These are phyloP conservation scores for Holocentrus rufus DNA, from an alignment of 2,797 vertebrate species.

Conservation along the genomic window DNA sequence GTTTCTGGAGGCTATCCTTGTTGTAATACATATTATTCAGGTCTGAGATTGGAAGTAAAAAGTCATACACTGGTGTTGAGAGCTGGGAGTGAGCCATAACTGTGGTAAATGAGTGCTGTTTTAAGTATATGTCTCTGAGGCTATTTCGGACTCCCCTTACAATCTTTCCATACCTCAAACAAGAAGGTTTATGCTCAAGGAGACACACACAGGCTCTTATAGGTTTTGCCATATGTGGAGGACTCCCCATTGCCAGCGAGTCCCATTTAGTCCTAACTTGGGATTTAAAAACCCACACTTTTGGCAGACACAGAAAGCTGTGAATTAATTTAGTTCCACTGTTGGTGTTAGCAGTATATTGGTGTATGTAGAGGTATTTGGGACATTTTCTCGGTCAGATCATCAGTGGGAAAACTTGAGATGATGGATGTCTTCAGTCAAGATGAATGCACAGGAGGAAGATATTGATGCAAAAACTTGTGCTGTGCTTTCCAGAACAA, in stretches of 20 bases:
- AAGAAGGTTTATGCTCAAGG: constrained; percentile 55
- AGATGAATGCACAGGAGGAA: not conserved
- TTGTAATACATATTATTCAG: constrained; percentile 35
- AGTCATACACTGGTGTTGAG: constrained; percentile 48
- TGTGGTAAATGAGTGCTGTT: constrained; percentile 69
- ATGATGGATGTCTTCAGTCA: not conserved
- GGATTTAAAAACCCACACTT: constrained; percentile 7
- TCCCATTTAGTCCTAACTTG: constrained; percentile 51
- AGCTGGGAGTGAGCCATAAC: constrained; percentile 63
- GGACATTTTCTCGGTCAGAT: not conserved
- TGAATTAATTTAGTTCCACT: constrained; percentile 34
- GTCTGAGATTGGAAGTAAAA: constrained; percentile 36
- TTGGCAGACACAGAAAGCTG: constrained; percentile 2
- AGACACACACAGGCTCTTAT: constrained; percentile 51
- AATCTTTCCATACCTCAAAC: constrained; percentile 73
- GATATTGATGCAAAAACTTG: not conserved
- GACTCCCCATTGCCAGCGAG: constrained; percentile 50
- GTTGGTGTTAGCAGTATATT: not conserved
- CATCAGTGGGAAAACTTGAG: not conserved
- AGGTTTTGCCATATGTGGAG: constrained; percentile 63
- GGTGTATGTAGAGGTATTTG: not conserved
- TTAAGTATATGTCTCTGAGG: constrained; percentile 59
- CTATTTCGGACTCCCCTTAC: constrained; percentile 67
- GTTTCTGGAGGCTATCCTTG: constrained; percentile 4
- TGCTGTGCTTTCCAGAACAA: constrained; percentile 82